These are phyloP conservation scores for Ptiloglossa arizonensis DNA, from an alignment of 1,140 invertebrate genomes.

Conservation along the genomic window DNA sequence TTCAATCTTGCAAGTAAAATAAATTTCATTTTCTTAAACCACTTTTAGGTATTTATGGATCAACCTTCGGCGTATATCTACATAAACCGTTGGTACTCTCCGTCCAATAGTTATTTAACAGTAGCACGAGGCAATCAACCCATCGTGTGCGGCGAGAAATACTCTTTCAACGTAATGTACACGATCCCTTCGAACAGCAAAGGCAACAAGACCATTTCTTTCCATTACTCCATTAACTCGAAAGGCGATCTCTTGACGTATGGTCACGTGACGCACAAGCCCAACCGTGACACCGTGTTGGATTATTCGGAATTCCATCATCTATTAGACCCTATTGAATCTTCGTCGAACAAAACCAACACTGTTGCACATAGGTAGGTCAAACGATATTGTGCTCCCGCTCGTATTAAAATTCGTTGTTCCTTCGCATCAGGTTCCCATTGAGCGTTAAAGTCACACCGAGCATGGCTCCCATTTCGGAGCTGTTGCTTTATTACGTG, in stretches of 20 bases:
- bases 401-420: neutral
- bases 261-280: conserved; percentile 76
- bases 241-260: conserved; percentile 76
- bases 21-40: neutral
- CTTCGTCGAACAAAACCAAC: conserved; percentile 68
- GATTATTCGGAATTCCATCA: conserved; percentile 78
- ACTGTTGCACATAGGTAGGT: conserved; percentile 70
- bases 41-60: conserved; percentile 77
- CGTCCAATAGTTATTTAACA: conserved; percentile 77
- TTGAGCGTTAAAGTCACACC: conserved; percentile 83
- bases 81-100: conserved; percentile 79
- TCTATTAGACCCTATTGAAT: conserved; percentile 71
- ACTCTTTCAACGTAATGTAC: conserved; percentile 80
- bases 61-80: conserved; percentile 79
- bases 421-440: conserved; percentile 68
- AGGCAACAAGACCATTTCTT: conserved; percentile 70
- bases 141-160: conserved; percentile 77
- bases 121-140: conserved; percentile 76
- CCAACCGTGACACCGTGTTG: conserved; percentile 72
- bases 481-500: conserved; percentile 90
- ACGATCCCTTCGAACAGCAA: conserved; percentile 67
- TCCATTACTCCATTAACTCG: conserved; percentile 79
- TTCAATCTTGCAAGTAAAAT: too few relatives aligned
- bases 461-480: conserved; percentile 88
- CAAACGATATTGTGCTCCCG: neutral